These are phyloP conservation scores for Thryonomys swinderianus DNA, from an alignment of 2,113 vertebrate genomes.

Conservation along the genomic window DNA sequence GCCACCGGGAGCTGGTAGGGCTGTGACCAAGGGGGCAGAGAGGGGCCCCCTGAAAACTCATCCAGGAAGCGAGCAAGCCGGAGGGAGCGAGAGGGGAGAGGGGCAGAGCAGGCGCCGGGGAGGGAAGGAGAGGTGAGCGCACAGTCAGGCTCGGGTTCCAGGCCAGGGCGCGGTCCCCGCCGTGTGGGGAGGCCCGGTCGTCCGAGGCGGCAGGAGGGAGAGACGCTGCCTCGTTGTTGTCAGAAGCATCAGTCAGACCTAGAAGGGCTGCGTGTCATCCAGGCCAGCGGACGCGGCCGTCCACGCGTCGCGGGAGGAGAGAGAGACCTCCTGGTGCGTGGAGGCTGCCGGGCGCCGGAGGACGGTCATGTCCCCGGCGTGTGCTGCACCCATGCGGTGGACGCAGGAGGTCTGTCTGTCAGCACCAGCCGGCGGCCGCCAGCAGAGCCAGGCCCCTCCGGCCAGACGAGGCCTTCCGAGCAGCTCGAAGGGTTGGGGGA, in stretches of 20 bases:
- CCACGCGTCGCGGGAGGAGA: neutral
- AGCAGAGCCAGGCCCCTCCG: neutral
- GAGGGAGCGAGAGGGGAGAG: neutral
- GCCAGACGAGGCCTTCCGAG: neutral
- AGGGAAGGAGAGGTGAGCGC: accelerated
- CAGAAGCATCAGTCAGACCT: neutral
- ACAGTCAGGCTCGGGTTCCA: too few relatives aligned
- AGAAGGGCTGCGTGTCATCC: neutral
- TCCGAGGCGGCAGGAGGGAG: accelerated
- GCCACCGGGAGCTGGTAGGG: accelerated
- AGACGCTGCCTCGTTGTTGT: neutral
- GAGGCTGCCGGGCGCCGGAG: accelerated
- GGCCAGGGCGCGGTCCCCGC: accelerated
- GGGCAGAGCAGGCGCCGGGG: neutral
- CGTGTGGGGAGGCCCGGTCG: neutral
- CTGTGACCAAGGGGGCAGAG: neutral
- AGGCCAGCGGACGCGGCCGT: accelerated
- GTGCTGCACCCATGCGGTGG: neutral
- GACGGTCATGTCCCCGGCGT: too few relatives aligned
- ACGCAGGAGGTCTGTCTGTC: accelerated
- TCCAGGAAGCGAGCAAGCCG: neutral
- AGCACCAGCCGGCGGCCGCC: neutral
- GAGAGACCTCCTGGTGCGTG: accelerated
- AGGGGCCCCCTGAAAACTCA: neutral
- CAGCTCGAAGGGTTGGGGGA: neutral